Base-by-base conservation (phyloP, 2,888 invertebrate genomes). In the Nephrotoma guestfalica region DNA sequence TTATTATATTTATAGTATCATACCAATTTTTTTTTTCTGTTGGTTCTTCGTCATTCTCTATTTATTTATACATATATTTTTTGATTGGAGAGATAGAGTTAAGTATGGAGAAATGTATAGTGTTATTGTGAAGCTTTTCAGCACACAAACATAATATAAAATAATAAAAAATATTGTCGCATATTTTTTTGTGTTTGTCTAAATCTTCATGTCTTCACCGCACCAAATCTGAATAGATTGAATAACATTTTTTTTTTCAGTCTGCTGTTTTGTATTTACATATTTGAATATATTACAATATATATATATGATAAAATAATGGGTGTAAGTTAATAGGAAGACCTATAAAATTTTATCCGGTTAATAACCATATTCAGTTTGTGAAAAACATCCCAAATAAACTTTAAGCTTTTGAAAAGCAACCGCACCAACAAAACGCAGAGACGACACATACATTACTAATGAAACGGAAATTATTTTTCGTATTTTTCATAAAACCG, bases 1-100 rank as follows among this genome's bases (percentile, higher is more conserved):
- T 84, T 84, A 84, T 84, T 84, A 84, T 84, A 84, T 84, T 84
- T 84, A 84, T 84, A 84, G 84, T 84, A 84, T 84, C 84, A 84
- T 84, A 30, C 71, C 71, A 71, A 71, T 30, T 30, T 71, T 71
- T 71, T 71, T 71, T 71, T 71, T 9, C 30, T 71, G 6, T 71
- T 71, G 18, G 71, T 30, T 71, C 71, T 18, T 71, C 71, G 71
- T 71, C 71, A 71, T 71, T 30, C 30, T 71, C 71, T 71, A 71
- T 71, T 71, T 71, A 71, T 71, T 71, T 71, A 71, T 71, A 71
- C 30, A 30, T 30, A 30, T 30, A 30, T 30, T 30, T 71, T 71
- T 71, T 71, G 71, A 71, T 30, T 71, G 30, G 71, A 71, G 71
- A 71, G 71, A 71, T 30, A 30, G 71, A 71, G 71, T 30, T 71